Evolutionary conservation across 2,888 invertebrate species (phyloP), one percentile per base, ranked within the genome.

Genomic region (Ectemnius lituratus): DNA sequence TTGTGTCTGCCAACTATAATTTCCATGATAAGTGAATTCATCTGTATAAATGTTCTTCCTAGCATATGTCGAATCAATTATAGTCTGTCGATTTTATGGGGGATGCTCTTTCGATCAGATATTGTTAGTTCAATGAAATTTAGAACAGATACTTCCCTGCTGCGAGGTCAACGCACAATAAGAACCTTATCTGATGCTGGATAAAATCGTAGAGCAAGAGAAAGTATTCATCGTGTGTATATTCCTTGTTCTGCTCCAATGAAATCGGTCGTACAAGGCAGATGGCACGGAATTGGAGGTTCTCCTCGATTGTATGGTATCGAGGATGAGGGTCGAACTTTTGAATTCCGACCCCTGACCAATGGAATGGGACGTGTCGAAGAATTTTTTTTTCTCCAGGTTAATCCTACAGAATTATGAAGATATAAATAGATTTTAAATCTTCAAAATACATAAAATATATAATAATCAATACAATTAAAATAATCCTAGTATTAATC

Each of bases 61-160:
- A 67, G 56, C 78, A 79, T 78, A 79, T 79, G 78, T 76, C 49
- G 18, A 45, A 5, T 18, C 64, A 79, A 79, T 79, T 78, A 71
- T 8, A 14, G 28, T 23, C 28, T 18, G 58, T 52, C 27, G 16
- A 60, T 13, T 62, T 56, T 67, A 46, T 16, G 4, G 56, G 59
- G 62, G 47, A 61, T 60, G 69, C 37, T 45, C 37, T 27, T 4
- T 16, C 62, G 52, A 45, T 60, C 57, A 2, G 20, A 20, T 2
- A 20, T 2, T 20, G 20, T 20, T 20, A 45, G 20, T 16, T n/a
- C 56, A 49, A 60, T 66, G 63, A 74, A 74, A 74, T 76, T 76
- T 70, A 67, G 60, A 68, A 61, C 57, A 49, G 63, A 61, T 16
- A 56, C 28, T n/a, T 58, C 58, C 14, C 18, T 2, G 6, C 20